These are phyloP conservation scores for Lepeophtheirus salmonis DNA, from an alignment of 1,140 invertebrate species.

Conservation along the genomic window DNA sequence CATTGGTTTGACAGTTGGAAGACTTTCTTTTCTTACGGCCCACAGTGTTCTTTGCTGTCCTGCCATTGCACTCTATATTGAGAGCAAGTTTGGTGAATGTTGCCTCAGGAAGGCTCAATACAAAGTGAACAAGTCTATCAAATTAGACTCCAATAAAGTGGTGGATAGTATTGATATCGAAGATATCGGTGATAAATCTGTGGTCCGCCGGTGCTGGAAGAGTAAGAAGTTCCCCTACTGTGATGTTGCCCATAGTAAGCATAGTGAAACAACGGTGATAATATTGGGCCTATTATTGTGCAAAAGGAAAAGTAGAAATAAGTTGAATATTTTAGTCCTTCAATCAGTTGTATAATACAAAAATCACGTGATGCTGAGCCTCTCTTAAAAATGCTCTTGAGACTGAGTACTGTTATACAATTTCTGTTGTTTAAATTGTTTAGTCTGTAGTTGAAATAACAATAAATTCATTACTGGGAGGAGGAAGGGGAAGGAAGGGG, in stretches of 20 bases:
- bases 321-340: not conserved
- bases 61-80: not conserved
- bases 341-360: not conserved
- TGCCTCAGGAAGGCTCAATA: conserved; percentile 27
- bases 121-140: conserved; percentile 26
- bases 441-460: no score
- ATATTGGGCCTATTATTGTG: conserved; percentile 63
- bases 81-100: conserved; percentile 34
- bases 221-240: conserved; percentile 48
- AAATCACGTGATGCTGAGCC: not conserved
- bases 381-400: not conserved
- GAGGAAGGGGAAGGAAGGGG: no score
- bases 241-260: conserved; percentile 67
- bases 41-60: not conserved
- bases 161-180: conserved; percentile 80
- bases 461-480: no score
- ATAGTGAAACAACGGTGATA: conserved; percentile 72
- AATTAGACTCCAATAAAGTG: conserved; percentile 48
- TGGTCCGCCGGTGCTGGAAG: conserved; percentile 20
- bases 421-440: no score
- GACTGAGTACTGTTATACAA: no score
- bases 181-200: conserved; percentile 61
- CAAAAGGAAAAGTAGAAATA: conserved; percentile 24
- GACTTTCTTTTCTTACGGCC: conserved; percentile 29
- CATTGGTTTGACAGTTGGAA: conserved; percentile 49